Conservation (phyloP, 2,113 vertebrate genomes). For the Neodon shergylaensis region DNA sequence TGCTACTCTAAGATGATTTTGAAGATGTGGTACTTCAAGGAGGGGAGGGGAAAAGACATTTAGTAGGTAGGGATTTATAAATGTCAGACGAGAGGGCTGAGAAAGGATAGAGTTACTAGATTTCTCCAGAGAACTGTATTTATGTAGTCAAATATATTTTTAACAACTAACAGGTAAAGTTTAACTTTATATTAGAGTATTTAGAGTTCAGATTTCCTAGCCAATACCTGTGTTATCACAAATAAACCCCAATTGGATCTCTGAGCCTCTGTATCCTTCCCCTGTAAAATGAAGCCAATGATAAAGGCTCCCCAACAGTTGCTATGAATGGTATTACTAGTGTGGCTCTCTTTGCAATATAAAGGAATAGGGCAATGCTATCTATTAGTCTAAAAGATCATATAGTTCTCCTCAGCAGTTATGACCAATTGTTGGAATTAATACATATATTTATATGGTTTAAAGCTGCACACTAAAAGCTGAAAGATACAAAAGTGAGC, state of each 20-base stretch:
- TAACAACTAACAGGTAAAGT: not conserved
- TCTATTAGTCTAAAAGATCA: not conserved
- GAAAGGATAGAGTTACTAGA: not conserved
- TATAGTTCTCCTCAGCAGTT: not conserved
- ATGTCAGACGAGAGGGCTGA: not conserved
- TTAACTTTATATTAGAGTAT: not conserved
- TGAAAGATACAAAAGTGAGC: not conserved
- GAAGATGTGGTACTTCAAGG: not conserved
- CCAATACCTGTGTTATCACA: not conserved
- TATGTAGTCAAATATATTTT: not conserved
- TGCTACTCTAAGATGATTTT: conserved; percentile 17
- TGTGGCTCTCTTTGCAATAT: not conserved
- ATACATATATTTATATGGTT: not conserved
- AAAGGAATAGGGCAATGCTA: not conserved
- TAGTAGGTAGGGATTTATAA: not conserved
- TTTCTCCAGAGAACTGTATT: not conserved
- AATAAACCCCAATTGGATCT: not conserved
- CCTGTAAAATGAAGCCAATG: conserved; percentile 18
- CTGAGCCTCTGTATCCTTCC: not conserved
- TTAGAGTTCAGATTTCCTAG: not conserved
- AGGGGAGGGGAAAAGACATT: not conserved
- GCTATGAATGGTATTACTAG: not conserved
- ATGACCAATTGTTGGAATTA: not conserved
- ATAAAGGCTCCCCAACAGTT: not conserved
- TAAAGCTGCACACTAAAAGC: not conserved